phyloP scores from a whole-genome alignment of 2,888 invertebrate species.

The Lithosia quadra region DNA sequence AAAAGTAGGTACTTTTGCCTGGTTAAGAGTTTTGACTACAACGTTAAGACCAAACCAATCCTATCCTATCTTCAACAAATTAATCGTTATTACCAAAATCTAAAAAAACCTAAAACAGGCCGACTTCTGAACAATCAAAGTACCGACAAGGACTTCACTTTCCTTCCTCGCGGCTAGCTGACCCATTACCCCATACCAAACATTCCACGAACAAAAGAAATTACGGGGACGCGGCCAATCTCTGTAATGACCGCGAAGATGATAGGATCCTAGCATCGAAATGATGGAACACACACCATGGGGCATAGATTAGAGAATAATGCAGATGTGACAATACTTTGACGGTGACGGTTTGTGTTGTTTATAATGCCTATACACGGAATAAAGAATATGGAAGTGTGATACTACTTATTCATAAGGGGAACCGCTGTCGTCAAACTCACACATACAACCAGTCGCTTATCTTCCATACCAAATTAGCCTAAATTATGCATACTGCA shows the following conservation, averaged over 20 bases:
- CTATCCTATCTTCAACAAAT: not conserved
- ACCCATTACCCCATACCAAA: conserved; percentile 54
- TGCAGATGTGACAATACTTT: conserved; percentile 14
- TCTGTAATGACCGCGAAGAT: conserved; percentile 61
- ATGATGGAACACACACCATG: conserved; percentile 61
- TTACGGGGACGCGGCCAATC: conserved; percentile 62
- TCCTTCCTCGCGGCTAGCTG: conserved; percentile 21
- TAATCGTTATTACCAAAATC: not conserved
- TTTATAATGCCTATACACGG: too few species aligned
- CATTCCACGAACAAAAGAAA: conserved; percentile 59
- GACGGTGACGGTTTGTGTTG: not conserved
- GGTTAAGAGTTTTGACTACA: too few species aligned
- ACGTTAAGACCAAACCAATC: not conserved
- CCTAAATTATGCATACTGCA: too few species aligned
- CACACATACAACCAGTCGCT: too few species aligned
- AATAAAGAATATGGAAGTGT: too few species aligned
- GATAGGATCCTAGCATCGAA: conserved; percentile 53
- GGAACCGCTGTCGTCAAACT: too few species aligned
- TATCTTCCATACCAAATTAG: too few species aligned
- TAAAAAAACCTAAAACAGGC: not conserved
- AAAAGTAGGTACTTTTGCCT: too few species aligned
- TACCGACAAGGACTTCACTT: conserved; percentile 16
- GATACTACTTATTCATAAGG: too few species aligned
- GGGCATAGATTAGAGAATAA: conserved; percentile 30
- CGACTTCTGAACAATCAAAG: not conserved